These are phyloP conservation scores for Cantharis rufa DNA, from an alignment of 2,888 invertebrate species.

Conservation along the genomic window DNA sequence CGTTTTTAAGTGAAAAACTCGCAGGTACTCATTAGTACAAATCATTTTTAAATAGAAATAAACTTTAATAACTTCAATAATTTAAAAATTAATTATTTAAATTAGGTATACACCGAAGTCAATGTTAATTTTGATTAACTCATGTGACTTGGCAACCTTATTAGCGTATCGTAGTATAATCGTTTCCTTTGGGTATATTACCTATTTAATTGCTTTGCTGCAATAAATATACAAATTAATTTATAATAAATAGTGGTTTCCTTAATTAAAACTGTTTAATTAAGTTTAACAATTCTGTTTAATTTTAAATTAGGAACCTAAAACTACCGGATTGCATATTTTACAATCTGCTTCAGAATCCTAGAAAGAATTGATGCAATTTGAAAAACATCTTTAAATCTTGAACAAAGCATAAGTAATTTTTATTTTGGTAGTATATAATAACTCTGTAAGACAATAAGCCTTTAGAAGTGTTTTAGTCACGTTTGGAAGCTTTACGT, in stretches of 20 bases:
- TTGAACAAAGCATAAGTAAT: too few relatives aligned
- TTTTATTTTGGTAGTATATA: too few relatives aligned
- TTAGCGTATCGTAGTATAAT: neutral
- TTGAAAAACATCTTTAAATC: too few relatives aligned
- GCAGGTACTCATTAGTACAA: neutral
- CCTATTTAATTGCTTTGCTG: neutral
- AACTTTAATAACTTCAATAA: neutral
- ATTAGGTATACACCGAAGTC: neutral
- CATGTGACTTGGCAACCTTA: neutral
- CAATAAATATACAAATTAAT: neutral
- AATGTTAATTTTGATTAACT: neutral
- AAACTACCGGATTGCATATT: too few relatives aligned
- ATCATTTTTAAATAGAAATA: neutral
- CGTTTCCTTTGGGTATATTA: neutral
- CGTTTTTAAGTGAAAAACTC: neutral
- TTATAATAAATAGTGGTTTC: neutral
- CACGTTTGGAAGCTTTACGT: too few relatives aligned
- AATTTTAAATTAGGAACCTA: too few relatives aligned
- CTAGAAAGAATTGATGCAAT: too few relatives aligned
- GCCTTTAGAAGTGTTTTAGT: too few relatives aligned
- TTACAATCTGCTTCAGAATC: too few relatives aligned
- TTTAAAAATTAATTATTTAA: neutral
- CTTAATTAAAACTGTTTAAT: neutral
- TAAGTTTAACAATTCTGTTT: neutral
- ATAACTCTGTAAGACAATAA: too few relatives aligned